Evolutionary conservation across 2,888 invertebrate genomes (phyloP).

Genomic region (Actias luna): DNA sequence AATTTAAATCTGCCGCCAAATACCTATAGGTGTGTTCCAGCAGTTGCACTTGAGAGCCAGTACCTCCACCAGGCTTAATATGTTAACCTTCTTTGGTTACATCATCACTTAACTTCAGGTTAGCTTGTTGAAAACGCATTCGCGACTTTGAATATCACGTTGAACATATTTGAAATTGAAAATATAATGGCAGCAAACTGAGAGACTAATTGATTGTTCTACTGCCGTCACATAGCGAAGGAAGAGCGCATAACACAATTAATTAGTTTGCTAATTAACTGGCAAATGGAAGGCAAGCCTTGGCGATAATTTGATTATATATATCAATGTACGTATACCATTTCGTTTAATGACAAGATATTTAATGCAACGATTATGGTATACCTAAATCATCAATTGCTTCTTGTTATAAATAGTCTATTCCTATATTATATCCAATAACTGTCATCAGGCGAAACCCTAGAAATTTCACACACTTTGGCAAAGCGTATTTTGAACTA

Average conservation of each 20-base stretch:
- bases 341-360: neutral
- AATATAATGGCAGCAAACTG: neutral
- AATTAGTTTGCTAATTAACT: neutral
- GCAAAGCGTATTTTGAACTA: too few relatives aligned
- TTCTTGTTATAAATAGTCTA: too few relatives aligned
- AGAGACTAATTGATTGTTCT: neutral
- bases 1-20: too few relatives aligned
- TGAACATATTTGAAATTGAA: neutral
- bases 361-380: neutral
- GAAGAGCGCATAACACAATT: neutral
- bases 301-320: neutral
- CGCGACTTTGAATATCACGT: neutral
- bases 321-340: neutral
- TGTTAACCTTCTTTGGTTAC: too few relatives aligned
- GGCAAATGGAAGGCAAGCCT: neutral
- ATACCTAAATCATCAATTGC: too few relatives aligned
- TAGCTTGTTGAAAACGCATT: neutral
- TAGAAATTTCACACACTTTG: too few relatives aligned
- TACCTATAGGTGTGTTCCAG: too few relatives aligned
- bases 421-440: too few relatives aligned
- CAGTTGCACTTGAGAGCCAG: too few relatives aligned
- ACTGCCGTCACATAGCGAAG: neutral
- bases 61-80: too few relatives aligned
- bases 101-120: neutral
- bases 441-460: too few relatives aligned